Evolutionary conservation across 2,113 vertebrate genomes (phyloP).

Genomic region (Mesocricetus auratus): DNA sequence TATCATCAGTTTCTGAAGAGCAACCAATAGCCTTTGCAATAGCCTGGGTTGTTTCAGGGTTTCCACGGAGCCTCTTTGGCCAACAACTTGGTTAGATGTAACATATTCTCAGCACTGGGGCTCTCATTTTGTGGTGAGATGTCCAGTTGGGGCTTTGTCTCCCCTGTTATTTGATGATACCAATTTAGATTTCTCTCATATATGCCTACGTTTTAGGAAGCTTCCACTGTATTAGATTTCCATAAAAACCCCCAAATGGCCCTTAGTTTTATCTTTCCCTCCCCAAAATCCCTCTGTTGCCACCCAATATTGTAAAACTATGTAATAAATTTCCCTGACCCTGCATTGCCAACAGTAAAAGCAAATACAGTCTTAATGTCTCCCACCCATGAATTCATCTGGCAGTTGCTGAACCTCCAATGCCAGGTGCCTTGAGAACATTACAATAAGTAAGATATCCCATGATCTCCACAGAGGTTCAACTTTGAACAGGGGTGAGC

Average conservation of each 20-base stretch:
- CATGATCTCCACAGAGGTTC: neutral
- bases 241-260: neutral
- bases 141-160: neutral
- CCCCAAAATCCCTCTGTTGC: neutral
- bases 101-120: neutral
- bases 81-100: neutral
- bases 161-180: neutral
- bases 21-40: neutral
- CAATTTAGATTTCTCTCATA: neutral
- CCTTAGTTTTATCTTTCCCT: neutral
- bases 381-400: neutral
- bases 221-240: too few relatives aligned
- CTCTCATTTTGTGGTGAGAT: neutral
- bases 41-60: neutral
- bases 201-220: neutral
- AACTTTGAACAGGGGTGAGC: neutral
- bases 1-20: neutral
- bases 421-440: neutral
- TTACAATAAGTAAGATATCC: neutral
- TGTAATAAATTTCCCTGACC: neutral
- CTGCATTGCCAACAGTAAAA: neutral
- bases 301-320: neutral
- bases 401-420: neutral
- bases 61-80: neutral
- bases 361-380: neutral